phyloP scores from a whole-genome alignment of 2,113 vertebrate species.

The Pteronura brasiliensis region DNA sequence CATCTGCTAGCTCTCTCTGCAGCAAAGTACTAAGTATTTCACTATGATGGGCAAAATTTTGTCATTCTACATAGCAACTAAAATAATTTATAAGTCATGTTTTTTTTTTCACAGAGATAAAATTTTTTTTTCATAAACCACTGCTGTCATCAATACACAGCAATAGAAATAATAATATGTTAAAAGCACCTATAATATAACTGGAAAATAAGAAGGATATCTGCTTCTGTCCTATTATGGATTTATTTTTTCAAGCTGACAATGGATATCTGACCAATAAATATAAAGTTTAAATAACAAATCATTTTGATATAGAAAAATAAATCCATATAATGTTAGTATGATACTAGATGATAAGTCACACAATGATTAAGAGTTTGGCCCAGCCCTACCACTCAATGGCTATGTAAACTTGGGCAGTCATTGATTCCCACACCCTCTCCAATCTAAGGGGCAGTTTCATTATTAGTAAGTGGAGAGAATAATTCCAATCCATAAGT shows the following conservation, averaged over 20 bases:
- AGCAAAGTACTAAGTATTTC: conserved; percentile 10
- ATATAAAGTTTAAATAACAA: background rate
- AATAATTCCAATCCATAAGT: background rate
- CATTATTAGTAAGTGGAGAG: background rate
- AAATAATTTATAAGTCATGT: background rate
- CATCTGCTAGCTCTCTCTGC: background rate
- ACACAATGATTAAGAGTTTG: background rate
- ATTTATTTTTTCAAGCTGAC: background rate
- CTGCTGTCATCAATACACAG: background rate
- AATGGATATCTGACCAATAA: background rate
- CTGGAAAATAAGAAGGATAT: background rate
- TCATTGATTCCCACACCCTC: background rate
- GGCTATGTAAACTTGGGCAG: background rate
- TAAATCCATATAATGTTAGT: background rate
- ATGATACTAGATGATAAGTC: background rate
- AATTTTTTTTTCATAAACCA: background rate
- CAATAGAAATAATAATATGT: background rate
- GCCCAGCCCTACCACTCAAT: too few relatives aligned
- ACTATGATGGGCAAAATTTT: background rate
- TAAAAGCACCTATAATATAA: background rate
- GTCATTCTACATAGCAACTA: background rate
- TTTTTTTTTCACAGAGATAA: background rate
- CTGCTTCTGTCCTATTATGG: background rate
- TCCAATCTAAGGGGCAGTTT: background rate
- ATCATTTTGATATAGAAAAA: background rate